Percentiles rank a stretch among this genome's conserved stretches.
These are phyloP conservation scores for Xestia rhomboidea DNA, from an alignment of 2,888 invertebrate genomes.

Conservation along the genomic window DNA sequence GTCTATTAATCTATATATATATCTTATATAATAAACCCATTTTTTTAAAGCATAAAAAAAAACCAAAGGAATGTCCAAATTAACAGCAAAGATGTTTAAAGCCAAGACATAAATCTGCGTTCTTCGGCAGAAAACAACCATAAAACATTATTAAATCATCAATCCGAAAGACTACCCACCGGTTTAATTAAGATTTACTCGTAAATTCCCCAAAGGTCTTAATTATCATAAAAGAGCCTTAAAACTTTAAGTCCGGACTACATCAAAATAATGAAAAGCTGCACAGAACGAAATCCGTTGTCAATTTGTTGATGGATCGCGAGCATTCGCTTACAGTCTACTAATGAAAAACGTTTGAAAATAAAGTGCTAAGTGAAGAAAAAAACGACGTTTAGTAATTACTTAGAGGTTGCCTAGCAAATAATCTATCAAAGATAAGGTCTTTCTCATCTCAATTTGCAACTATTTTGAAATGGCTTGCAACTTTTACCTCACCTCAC, in stretches of 20 bases:
- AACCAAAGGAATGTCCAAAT: not conserved
- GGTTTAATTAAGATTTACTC: conserved; percentile 42
- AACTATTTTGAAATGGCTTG: not conserved
- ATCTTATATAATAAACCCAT: no score
- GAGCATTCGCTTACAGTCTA: conserved; percentile 24
- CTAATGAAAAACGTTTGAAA: conserved; percentile 42
- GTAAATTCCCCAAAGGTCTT: conserved; percentile 24
- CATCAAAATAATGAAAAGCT: conserved; percentile 48
- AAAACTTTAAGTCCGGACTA: conserved; percentile 33
- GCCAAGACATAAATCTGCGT: not conserved
- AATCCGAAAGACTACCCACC: conserved; percentile 12
- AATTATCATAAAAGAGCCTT: conserved; percentile 43
- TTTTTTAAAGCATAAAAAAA: not conserved
- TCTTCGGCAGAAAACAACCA: conserved; percentile 18
- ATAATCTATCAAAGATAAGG: no score
- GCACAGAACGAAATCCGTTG: conserved; percentile 38
- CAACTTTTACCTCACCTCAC: not conserved
- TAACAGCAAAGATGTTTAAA: not conserved
- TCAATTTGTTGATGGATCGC: conserved; percentile 58
- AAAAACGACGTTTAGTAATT: conserved; percentile 28
- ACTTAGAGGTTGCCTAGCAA: not conserved
- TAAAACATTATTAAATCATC: conserved; percentile 42
- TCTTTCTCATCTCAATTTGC: not conserved
- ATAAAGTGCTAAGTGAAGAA: not conserved
- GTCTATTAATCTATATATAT: no score